Percentiles rank a stretch among this genome's conserved stretches.
These are phyloP conservation scores for Nyctalus aviator DNA, from an alignment of 2,797 vertebrate genomes.

Conservation along the genomic window DNA sequence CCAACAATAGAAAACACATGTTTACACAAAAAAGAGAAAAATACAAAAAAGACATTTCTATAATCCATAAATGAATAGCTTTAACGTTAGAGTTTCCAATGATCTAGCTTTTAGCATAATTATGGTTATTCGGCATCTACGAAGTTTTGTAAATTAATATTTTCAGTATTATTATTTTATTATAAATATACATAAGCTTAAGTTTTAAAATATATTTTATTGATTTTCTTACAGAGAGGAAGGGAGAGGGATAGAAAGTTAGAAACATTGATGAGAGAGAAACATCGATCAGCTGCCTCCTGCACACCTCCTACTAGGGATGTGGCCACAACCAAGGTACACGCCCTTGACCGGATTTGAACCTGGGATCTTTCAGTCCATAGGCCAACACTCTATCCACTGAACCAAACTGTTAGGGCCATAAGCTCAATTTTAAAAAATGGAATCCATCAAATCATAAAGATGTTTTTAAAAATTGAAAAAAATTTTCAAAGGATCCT, in stretches of 20 bases:
- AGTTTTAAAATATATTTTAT: not conserved
- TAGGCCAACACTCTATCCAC: too few relatives aligned
- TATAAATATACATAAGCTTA: not conserved
- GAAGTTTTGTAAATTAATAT: not conserved
- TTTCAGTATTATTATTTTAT: slow-evolving; percentile 9
- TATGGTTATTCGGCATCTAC: not conserved
- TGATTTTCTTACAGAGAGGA: too few relatives aligned
- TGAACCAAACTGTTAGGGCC: too few relatives aligned
- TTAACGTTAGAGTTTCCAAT: slow-evolving; percentile 8
- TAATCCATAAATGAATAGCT: not conserved
- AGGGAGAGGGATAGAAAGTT: too few relatives aligned
- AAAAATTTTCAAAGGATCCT: not conserved
- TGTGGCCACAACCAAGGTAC: too few relatives aligned
- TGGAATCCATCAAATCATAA: not conserved
- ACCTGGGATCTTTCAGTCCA: too few relatives aligned
- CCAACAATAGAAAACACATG: not conserved
- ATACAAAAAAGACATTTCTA: not conserved
- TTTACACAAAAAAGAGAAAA: slow-evolving; percentile 1
- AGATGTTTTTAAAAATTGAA: slow-evolving; percentile 6
- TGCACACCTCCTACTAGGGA: too few relatives aligned
- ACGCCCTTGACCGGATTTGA: too few relatives aligned
- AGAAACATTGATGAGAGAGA: too few relatives aligned
- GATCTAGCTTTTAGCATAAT: not conserved
- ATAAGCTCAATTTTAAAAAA: not conserved
- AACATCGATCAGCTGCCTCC: too few relatives aligned